Percentiles rank a stretch among this genome's conserved stretches.
Evolutionary conservation across 2,888 invertebrate species (phyloP).

Genomic region (Parnassius orleans): DNA sequence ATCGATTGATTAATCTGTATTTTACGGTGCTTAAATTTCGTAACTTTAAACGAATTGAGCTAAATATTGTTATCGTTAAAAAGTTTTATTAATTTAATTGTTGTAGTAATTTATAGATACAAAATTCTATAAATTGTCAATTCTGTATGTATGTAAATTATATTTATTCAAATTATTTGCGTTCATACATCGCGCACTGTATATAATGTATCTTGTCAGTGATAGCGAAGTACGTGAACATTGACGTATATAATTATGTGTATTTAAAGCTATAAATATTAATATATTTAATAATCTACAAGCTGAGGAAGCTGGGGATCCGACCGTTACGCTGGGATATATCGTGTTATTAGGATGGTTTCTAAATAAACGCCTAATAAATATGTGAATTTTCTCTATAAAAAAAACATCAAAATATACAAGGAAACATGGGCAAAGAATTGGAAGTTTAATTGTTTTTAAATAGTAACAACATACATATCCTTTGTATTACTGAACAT

Average conservation of each 20-base stretch:
- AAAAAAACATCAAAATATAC: too few species aligned
- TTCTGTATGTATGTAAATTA: slow-evolving; percentile 2
- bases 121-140: not conserved
- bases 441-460: too few species aligned
- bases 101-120: not conserved
- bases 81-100: not conserved
- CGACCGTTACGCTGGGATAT: slow-evolving; percentile 28
- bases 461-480: too few species aligned
- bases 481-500: too few species aligned
- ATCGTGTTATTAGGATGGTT: not conserved
- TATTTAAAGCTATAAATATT: slow-evolving; percentile 60
- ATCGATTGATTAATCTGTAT: too few species aligned
- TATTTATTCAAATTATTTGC: slow-evolving; percentile 17
- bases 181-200: slow-evolving; percentile 57
- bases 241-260: slow-evolving; percentile 72
- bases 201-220: slow-evolving; percentile 65
- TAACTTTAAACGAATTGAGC: not conserved
- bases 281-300: slow-evolving; percentile 56
- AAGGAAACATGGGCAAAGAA: too few species aligned
- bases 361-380: slow-evolving; percentile 11
- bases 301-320: slow-evolving; percentile 47
- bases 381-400: slow-evolving; percentile 9
- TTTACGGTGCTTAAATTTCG: too few species aligned
- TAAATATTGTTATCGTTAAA: not conserved
- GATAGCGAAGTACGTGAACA: slow-evolving; percentile 63